These are phyloP conservation scores for Arizona elegans DNA, from an alignment of 2,113 vertebrate species.

Conservation along the genomic window DNA sequence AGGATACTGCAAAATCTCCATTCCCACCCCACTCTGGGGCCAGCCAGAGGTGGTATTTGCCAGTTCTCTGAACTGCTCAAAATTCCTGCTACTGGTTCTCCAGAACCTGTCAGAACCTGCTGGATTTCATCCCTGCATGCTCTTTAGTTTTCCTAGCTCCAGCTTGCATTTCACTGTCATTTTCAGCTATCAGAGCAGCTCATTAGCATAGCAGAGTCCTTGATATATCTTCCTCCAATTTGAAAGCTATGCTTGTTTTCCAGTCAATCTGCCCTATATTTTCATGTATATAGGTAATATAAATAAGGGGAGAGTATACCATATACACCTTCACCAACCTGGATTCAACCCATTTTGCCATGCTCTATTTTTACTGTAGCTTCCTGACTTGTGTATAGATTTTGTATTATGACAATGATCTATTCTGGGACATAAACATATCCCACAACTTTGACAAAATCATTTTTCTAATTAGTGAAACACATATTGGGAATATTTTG, in stretches of 20 bases:
- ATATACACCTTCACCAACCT: neutral
- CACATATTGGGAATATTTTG: neutral
- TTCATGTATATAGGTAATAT: neutral
- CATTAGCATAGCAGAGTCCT: neutral
- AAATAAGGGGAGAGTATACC: neutral
- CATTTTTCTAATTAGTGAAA: neutral
- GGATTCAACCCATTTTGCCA: neutral
- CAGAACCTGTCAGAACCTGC: too few species aligned
- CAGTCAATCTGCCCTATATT: neutral
- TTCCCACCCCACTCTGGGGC: too few species aligned
- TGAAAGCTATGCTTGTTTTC: neutral
- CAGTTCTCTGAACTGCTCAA: too few species aligned
- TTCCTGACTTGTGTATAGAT: neutral
- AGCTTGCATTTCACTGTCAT: neutral
- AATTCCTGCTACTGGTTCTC: too few species aligned
- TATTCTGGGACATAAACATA: neutral
- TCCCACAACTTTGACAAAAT: neutral
- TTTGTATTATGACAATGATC: neutral
- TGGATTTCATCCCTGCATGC: too few species aligned
- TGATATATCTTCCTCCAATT: neutral
- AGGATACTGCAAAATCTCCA: too few species aligned
- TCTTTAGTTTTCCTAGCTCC: neutral
- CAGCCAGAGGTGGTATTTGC: too few species aligned
- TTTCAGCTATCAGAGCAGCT: neutral
- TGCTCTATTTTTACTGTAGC: neutral